Percentiles rank a stretch among this genome's conserved stretches.
phyloP scores from a whole-genome alignment of 2,888 invertebrate species.

The Empis livida region DNA sequence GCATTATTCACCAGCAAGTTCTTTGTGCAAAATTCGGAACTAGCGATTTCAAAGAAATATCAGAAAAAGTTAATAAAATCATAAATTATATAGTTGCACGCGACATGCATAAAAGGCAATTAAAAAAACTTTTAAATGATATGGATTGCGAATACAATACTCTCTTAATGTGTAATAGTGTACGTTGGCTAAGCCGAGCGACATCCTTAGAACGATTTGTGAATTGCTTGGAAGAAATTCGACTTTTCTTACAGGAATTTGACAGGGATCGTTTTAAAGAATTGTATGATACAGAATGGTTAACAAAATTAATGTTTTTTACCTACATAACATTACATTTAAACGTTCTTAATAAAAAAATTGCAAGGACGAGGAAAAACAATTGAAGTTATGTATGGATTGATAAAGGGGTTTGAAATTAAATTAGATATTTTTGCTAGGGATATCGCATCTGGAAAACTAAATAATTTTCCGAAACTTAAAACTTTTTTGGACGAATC shows the following conservation, averaged over 20 bases:
- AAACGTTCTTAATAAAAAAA: no score
- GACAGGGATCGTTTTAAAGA: no score
- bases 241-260: neutral
- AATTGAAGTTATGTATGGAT: no score
- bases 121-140: neutral
- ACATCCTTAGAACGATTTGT: neutral
- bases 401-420: no score
- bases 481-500: no score
- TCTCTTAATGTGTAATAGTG: conserved; percentile 1
- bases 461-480: no score
- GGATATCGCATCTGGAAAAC: no score
- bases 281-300: no score
- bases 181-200: neutral
- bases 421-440: no score
- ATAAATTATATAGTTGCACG: neutral
- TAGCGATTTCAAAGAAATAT: neutral
- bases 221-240: neutral
- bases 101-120: neutral
- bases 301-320: no score
- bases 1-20: neutral
- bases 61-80: neutral
- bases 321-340: no score
- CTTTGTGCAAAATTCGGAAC: neutral
- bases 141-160: neutral
- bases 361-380: no score